These are phyloP conservation scores for Leptodactylus fuscus DNA, from an alignment of 2,113 vertebrate species.

Conservation along the genomic window DNA sequence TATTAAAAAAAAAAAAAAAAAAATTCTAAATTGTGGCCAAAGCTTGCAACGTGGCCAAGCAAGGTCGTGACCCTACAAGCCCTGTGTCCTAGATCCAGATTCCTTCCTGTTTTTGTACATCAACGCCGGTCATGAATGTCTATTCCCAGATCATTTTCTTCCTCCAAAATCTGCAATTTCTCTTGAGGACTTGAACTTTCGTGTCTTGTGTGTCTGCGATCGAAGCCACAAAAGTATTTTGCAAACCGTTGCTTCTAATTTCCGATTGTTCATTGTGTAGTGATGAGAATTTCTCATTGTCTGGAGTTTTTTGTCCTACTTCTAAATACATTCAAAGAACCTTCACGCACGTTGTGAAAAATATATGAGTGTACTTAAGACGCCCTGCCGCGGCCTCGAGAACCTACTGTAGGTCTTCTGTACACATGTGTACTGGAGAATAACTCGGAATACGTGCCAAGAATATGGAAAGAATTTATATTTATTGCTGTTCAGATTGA, in stretches of 20 bases:
- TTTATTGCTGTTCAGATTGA: too few species aligned
- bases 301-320: not conserved
- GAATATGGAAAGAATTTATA: too few species aligned
- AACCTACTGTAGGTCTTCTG: too few species aligned
- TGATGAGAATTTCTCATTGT: constrained; percentile 10
- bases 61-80: not conserved
- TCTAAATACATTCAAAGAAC: not conserved
- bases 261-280: not conserved
- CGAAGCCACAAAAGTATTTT: not conserved
- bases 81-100: not conserved
- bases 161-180: not conserved
- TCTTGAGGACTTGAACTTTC: constrained; percentile 5
- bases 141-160: not conserved
- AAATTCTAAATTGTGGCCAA: not conserved
- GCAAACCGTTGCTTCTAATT: not conserved
- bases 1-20: too few species aligned
- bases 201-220: not conserved
- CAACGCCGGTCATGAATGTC: not conserved
- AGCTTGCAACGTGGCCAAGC: not conserved
- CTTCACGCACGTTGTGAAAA: not conserved
- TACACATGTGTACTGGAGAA: too few species aligned
- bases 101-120: not conserved
- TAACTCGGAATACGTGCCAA: too few species aligned
- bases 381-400: too few species aligned
- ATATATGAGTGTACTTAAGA: not conserved